Conservation (phyloP, 1,140 invertebrate genomes). For the Aphidius gifuensis region DNA sequence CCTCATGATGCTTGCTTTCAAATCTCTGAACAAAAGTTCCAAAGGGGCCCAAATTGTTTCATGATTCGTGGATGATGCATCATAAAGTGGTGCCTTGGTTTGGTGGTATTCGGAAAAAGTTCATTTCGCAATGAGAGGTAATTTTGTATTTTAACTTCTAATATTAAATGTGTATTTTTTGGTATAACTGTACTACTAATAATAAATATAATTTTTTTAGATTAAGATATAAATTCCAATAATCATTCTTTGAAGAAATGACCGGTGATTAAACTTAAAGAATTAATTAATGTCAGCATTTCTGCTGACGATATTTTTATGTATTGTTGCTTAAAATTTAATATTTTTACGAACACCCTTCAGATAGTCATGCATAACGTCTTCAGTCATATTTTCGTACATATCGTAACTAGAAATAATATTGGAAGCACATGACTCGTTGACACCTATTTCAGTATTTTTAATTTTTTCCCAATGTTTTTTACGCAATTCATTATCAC, state of each 20-base stretch:
- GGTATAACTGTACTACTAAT: conserved; percentile 6
- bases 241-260: conserved; percentile 28
- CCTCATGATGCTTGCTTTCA: conserved; percentile 16
- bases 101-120: neutral
- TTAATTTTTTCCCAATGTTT: conserved; percentile 9
- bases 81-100: conserved; percentile 16
- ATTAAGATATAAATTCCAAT: conserved; percentile 28
- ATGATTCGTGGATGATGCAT: conserved; percentile 10
- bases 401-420: conserved; percentile 30
- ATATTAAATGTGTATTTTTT: neutral
- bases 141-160: conserved; percentile 3
- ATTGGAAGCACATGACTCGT: conserved; percentile 22
- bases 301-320: conserved; percentile 31
- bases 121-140: conserved; percentile 1
- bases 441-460: conserved; percentile 18
- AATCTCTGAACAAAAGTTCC: conserved; percentile 10
- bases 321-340: conserved; percentile 26
- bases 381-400: conserved; percentile 28
- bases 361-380: conserved; percentile 39
- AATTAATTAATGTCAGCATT: conserved; percentile 32
- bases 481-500: conserved; percentile 23
- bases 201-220: conserved; percentile 28
- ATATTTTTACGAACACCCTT: conserved; percentile 31
- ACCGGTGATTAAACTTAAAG: conserved; percentile 33
- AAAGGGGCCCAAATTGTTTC: conserved; percentile 14